These are phyloP conservation scores for Spodoptera picta DNA, from an alignment of 2,888 invertebrate genomes.

Conservation along the genomic window DNA sequence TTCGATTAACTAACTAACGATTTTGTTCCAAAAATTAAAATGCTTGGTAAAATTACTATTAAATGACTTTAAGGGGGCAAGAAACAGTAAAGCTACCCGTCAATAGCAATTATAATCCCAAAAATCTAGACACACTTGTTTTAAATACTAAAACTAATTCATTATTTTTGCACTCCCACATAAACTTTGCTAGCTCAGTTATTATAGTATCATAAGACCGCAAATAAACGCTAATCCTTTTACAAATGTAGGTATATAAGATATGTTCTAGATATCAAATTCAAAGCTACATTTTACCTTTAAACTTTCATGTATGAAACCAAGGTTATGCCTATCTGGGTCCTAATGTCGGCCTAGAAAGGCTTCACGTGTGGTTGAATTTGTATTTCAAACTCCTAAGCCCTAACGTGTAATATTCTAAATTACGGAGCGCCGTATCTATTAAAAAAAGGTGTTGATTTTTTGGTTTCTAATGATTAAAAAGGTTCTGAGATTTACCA, in stretches of 20 bases:
- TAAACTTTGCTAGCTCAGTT: background rate
- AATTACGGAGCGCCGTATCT: slow-evolving; percentile 5
- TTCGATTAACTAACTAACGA: too few species aligned
- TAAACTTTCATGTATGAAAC: slow-evolving; percentile 35
- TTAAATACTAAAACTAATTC: too few species aligned
- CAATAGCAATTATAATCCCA: too few species aligned
- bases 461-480: too few species aligned
- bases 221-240: background rate
- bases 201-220: too few species aligned
- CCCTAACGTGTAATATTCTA: slow-evolving; percentile 10
- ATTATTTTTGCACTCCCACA: too few species aligned
- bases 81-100: too few species aligned
- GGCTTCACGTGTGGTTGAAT: slow-evolving; percentile 18
- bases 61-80: too few species aligned
- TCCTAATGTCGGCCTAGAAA: slow-evolving; percentile 36
- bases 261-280: slow-evolving; percentile 10
- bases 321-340: slow-evolving; percentile 34
- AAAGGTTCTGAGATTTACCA: too few species aligned
- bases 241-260: background rate
- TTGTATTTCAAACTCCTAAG: slow-evolving; percentile 18
- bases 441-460: background rate
- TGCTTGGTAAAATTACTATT: too few species aligned
- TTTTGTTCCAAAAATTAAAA: too few species aligned
- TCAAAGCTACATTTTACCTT: slow-evolving; percentile 11
- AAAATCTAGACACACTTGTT: too few species aligned